Base-by-base conservation (phyloP, 1,140 invertebrate genomes). In the Hypsibius dujardini region DNA sequence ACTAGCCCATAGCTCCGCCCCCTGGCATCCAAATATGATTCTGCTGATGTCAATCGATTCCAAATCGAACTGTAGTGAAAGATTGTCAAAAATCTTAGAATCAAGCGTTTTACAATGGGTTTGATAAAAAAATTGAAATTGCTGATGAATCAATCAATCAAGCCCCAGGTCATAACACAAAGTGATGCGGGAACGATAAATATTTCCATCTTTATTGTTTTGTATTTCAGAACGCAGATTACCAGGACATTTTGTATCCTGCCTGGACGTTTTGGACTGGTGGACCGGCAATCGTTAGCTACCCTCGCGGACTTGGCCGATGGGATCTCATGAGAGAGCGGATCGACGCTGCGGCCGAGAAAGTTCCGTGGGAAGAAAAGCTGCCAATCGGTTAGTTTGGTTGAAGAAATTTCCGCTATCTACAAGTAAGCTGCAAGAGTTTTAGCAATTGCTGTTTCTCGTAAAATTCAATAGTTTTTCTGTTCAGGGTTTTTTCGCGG, bases 191-290 rank as follows among this genome's bases (percentile, higher is more conserved):
- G 72, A 74, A 28, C n/a, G 47, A 47, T 12, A 62, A 46, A 45
- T 74, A 14, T 42, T 74, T 47, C 60, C 47, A 42, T 70, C 50
- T 28, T 56, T 46, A n/a, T 71, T 67, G 74, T 70, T 70, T 69
- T 71, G 59, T 75, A 72, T 76, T 82, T 79, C 74, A 88, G 85
- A 89, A 87, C 15, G 76, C 79, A 69, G 85, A 90, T 28, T 90
- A 92, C 80, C 84, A 84, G 78, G 94, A 98, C 77, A 94, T 97
- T 72, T 90, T 88, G 84, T 97, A 95, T 82, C 94, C 94, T 69
- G 89, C 93, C 0, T 97, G 94, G 94, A 87, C 89, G 47, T 97
- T 98, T 81, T 95, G 92, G 92, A 90, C 92, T 81, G 93, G 94
- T 62, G 94, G 94, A 1, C 94, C 94, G 59, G 93, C 93, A 1